Percentiles rank a stretch among this genome's conserved stretches.
phyloP scores from a whole-genome alignment of 1,140 invertebrate species.

The Drosophila neocordata region DNA sequence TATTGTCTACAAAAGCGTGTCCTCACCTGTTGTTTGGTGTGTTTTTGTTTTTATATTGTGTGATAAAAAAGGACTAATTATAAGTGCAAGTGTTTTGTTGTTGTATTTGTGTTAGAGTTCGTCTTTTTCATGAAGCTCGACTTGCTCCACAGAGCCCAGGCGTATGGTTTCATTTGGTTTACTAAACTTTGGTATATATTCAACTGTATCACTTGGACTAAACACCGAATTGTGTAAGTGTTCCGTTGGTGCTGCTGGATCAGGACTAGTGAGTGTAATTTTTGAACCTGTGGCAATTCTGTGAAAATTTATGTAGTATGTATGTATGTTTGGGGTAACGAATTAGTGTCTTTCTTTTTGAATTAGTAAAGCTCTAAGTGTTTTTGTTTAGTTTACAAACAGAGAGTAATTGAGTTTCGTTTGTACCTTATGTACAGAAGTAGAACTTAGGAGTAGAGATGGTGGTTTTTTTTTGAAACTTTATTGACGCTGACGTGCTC shows the following conservation, averaged over 20 bases:
- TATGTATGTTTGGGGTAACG: constrained; percentile 33
- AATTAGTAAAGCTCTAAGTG: constrained; percentile 59
- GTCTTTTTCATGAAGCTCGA: constrained; percentile 63
- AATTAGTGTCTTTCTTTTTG: constrained; percentile 1
- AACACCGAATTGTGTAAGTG: constrained; percentile 67
- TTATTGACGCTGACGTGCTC: constrained; percentile 75
- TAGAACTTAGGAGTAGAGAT: constrained; percentile 42
- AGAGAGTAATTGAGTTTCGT: constrained; percentile 19
- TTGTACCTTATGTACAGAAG: constrained; percentile 80
- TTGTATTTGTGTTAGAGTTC: constrained; percentile 63
- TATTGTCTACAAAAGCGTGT: constrained; percentile 31
- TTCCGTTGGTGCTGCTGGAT: constrained; percentile 75
- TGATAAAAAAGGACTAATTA: neutral
- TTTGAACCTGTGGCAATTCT: constrained; percentile 77
- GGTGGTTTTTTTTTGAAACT: constrained; percentile 39
- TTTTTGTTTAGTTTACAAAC: constrained; percentile 31
- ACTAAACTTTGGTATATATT: constrained; percentile 77
- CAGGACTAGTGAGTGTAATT: constrained; percentile 83
- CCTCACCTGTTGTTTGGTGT: constrained; percentile 62
- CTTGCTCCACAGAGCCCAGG: constrained; percentile 75
- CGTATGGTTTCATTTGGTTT: constrained; percentile 68
- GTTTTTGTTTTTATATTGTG: constrained; percentile 50
- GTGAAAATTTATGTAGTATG: constrained; percentile 53
- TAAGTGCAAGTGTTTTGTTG: constrained; percentile 27
- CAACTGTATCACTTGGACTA: constrained; percentile 79